Conservation (phyloP, 2,888 invertebrate species). For the Adela reaumurella region DNA sequence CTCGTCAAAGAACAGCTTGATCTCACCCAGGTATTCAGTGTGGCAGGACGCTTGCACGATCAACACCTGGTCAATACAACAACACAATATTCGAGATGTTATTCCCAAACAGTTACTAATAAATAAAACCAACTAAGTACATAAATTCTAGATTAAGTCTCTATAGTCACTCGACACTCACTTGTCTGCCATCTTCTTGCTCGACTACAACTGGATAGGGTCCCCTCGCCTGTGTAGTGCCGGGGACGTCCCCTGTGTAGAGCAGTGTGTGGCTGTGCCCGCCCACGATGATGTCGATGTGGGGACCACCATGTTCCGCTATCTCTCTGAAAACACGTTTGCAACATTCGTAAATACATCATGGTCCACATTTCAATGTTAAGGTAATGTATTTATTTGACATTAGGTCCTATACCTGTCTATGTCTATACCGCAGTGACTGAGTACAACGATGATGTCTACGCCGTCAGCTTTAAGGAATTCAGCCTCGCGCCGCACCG, state of each 20-base stretch:
- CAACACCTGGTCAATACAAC: no score
- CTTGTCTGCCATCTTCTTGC: conserved; percentile 22
- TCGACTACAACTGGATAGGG: conserved; percentile 69
- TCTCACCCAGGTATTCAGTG: conserved; percentile 73
- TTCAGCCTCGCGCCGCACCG: conserved; percentile 64
- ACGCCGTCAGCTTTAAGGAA: conserved; percentile 61
- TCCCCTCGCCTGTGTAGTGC: conserved; percentile 51
- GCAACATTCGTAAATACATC: neutral
- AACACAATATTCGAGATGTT: no score
- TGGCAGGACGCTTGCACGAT: conserved; percentile 73
- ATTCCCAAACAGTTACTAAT: no score
- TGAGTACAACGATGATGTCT: conserved; percentile 75
- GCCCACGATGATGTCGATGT: conserved; percentile 78
- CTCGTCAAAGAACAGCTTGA: conserved; percentile 71
- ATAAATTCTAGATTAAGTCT: no score
- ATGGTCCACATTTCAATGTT: no score
- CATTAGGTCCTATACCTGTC: conserved; percentile 38
- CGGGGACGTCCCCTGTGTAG: conserved; percentile 54
- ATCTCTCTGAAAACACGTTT: conserved; percentile 42
- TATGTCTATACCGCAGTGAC: conserved; percentile 73
- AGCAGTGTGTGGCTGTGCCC: conserved; percentile 81
- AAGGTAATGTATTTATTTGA: no score
- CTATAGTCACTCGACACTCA: no score
- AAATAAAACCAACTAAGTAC: no score
- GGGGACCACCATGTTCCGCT: conserved; percentile 62